These are phyloP conservation scores for Karalla daura DNA, from an alignment of 2,797 vertebrate genomes.

Conservation along the genomic window DNA sequence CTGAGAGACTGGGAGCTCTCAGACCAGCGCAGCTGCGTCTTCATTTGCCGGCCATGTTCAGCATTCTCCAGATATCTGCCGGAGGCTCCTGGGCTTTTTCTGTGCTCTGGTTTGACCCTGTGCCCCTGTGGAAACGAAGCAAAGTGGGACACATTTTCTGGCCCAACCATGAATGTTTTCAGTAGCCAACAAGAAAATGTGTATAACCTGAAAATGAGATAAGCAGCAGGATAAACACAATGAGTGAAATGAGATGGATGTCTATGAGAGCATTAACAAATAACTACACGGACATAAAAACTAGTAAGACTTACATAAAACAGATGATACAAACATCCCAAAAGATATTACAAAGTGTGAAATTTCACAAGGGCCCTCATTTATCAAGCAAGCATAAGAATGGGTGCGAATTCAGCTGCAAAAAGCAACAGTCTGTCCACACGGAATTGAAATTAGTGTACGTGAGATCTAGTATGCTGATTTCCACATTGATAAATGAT, in stretches of 20 bases:
- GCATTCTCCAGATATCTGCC: constrained; percentile 75
- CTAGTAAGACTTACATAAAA: no score
- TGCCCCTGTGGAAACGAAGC: constrained; percentile 25
- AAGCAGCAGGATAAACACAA: neutral
- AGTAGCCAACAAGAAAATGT: no score
- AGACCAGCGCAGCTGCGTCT: constrained; percentile 73
- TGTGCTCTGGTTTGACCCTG: constrained; percentile 67
- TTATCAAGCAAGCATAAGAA: no score
- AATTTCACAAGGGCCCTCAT: no score
- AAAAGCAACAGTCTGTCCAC: no score
- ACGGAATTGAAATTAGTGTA: no score
- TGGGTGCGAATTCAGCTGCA: no score
- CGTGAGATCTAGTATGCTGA: no score
- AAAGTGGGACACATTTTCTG: constrained; percentile 15
- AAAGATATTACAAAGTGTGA: no score
- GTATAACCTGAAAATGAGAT: neutral
- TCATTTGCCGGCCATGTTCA: constrained; percentile 73
- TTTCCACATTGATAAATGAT: no score
- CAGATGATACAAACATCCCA: no score
- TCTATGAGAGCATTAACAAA: neutral
- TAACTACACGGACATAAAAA: no score
- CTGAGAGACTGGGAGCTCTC: constrained; percentile 65
- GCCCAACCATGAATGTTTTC: constrained; percentile 5
- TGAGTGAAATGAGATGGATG: neutral
- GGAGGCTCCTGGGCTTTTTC: constrained; percentile 68